These are phyloP conservation scores for Pangasianodon gigas DNA, from an alignment of 2,113 vertebrate species.

Conservation along the genomic window DNA sequence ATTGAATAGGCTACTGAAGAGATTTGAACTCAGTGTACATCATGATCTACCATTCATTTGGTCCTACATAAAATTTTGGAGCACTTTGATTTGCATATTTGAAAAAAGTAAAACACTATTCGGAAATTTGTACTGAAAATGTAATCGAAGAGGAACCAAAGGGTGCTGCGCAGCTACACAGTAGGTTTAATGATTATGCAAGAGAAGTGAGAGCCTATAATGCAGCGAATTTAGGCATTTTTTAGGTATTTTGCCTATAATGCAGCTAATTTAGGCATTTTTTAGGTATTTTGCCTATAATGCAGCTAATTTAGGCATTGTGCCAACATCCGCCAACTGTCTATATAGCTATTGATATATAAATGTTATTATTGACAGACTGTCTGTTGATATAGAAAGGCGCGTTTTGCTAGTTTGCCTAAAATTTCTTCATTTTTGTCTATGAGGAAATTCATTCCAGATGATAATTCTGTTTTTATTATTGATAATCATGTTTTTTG, in stretches of 20 bases:
- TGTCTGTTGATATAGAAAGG: neutral
- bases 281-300: neutral
- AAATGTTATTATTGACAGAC: neutral
- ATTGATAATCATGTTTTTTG: neutral
- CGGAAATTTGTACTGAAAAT: neutral
- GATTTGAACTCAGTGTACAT: neutral
- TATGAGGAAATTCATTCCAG: neutral
- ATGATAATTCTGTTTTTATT: neutral
- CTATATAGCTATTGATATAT: neutral
- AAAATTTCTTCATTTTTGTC: neutral
- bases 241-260: neutral
- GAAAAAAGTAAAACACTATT: neutral
- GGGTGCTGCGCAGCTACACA: neutral
- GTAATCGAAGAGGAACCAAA: neutral
- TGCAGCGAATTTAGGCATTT: neutral
- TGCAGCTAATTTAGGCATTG: too few species aligned
- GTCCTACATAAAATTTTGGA: neutral
- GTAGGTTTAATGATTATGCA: neutral
- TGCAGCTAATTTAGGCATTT: neutral
- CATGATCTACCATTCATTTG: neutral
- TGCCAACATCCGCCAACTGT: neutral
- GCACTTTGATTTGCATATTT: neutral
- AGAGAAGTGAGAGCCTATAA: neutral
- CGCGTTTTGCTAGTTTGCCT: neutral
- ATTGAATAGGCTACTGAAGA: neutral